Evolutionary conservation across 2,888 invertebrate species (phyloP).

Genomic region (Amblyjoppa fuscipennis): DNA sequence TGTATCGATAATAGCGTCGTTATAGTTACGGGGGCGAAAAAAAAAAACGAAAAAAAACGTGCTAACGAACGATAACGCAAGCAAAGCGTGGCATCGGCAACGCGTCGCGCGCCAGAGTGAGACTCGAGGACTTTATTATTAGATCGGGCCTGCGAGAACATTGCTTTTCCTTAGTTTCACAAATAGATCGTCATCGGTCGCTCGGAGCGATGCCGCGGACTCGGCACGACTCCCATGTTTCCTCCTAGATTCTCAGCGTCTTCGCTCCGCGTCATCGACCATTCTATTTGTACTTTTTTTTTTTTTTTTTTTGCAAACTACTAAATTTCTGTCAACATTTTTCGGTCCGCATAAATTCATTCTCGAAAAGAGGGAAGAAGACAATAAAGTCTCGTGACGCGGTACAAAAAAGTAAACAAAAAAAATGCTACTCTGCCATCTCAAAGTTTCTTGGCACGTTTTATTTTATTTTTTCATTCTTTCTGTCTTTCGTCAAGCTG

Average conservation of each 20-base stretch:
- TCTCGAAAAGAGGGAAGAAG: neutral
- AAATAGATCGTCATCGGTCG: conserved; percentile 71
- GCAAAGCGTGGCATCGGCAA: conserved; percentile 62
- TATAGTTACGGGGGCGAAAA: neutral
- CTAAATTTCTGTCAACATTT: too few relatives aligned
- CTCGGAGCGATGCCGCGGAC: conserved; percentile 9
- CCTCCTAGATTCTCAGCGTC: too few relatives aligned
- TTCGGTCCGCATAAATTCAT: neutral
- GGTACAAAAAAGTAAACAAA: neutral
- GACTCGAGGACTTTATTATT: conserved; percentile 69
- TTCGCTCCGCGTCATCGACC: conserved; percentile 1
- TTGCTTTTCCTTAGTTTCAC: conserved; percentile 74
- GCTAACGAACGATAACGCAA: conserved; percentile 48
- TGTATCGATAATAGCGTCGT: conserved; percentile 6
- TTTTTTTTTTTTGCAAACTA: too few relatives aligned
- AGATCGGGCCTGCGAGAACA: conserved; percentile 57
- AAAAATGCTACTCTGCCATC: neutral
- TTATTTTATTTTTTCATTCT: neutral
- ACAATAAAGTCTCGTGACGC: neutral
- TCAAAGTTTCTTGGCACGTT: neutral
- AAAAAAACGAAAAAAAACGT: conserved; percentile 19
- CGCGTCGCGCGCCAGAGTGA: conserved; percentile 53
- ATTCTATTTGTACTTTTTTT: neutral
- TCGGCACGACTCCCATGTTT: too few relatives aligned
- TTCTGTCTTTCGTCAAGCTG: neutral